Evolutionary conservation across 2,113 vertebrate genomes (phyloP).

Genomic region (Zonotrichia leucophrys): DNA sequence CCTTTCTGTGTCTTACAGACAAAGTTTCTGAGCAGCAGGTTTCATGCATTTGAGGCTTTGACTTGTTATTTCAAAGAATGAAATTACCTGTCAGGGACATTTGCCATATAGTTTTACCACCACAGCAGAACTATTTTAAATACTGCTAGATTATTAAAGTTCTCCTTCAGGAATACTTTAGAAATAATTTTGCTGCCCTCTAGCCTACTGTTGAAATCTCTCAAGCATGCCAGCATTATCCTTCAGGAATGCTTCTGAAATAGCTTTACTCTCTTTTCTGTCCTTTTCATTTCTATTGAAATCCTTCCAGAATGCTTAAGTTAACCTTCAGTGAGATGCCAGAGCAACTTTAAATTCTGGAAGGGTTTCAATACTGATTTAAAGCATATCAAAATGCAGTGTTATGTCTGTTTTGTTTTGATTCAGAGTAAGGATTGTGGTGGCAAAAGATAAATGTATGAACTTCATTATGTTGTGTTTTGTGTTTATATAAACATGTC

Average conservation of each 20-base stretch:
- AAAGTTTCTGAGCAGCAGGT: neutral
- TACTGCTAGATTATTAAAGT: constrained; percentile 70
- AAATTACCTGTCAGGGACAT: constrained; percentile 34
- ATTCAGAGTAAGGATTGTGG: neutral
- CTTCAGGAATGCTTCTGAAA: constrained; percentile 70
- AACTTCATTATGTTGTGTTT: neutral
- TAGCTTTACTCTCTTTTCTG: constrained; percentile 57
- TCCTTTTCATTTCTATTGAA: constrained; percentile 72
- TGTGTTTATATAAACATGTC: neutral
- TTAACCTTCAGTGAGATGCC: constrained; percentile 71
- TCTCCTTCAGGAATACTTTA: constrained; percentile 71
- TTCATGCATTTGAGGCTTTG: neutral
- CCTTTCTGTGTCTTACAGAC: neutral
- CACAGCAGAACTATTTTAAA: constrained; percentile 69
- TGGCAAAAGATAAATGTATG: neutral
- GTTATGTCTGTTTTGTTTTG: neutral
- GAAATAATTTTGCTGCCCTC: constrained; percentile 73
- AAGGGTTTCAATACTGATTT: constrained; percentile 62
- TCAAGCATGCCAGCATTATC: constrained; percentile 48
- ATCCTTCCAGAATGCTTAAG: constrained; percentile 72
- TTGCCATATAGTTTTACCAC: constrained; percentile 63
- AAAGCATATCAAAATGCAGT: constrained; percentile 38
- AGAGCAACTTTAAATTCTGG: constrained; percentile 66
- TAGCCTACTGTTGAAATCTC: constrained; percentile 58
- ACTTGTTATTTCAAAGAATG: constrained; percentile 48